A percentile compares a stretch with the other conserved stretches of the same genome.
Evolutionary conservation across 2,113 vertebrate species (phyloP).

Genomic region (Arizona elegans): DNA sequence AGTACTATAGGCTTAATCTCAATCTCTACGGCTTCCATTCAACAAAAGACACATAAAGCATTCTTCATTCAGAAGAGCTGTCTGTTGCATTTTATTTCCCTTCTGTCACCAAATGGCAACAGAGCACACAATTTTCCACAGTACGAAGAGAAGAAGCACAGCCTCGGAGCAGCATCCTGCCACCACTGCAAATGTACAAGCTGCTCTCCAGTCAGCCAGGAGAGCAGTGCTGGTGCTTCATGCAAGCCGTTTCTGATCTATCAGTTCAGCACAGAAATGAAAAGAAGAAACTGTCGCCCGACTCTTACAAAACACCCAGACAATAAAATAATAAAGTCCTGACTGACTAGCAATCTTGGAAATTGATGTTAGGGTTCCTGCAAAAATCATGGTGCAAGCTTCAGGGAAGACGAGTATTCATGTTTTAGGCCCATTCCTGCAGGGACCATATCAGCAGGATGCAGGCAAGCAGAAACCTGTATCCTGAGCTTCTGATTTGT

Average conservation of each 20-base stretch:
- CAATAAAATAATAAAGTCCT: neutral
- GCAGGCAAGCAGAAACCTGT: neutral
- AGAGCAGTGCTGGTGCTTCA: neutral
- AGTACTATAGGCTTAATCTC: neutral
- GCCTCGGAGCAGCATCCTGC: neutral
- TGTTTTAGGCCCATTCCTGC: neutral
- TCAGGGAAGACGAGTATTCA: neutral
- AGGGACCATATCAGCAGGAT: constrained; percentile 24
- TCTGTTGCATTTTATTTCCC: neutral
- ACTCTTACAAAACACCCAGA: too few species aligned
- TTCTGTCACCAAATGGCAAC: neutral
- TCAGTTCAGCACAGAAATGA: neutral
- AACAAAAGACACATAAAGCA: neutral
- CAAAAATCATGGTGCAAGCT: neutral
- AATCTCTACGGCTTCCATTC: neutral
- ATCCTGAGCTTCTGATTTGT: constrained; percentile 45
- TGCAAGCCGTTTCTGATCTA: neutral
- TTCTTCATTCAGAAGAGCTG: neutral
- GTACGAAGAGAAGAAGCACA: neutral
- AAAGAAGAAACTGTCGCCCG: neutral
- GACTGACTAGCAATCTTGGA: neutral
- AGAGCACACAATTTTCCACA: neutral
- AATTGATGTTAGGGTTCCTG: neutral
- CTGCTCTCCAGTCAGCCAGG: neutral
- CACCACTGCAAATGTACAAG: neutral